phyloP scores from a whole-genome alignment of 2,888 invertebrate genomes.

The Podabrus alpinus region DNA sequence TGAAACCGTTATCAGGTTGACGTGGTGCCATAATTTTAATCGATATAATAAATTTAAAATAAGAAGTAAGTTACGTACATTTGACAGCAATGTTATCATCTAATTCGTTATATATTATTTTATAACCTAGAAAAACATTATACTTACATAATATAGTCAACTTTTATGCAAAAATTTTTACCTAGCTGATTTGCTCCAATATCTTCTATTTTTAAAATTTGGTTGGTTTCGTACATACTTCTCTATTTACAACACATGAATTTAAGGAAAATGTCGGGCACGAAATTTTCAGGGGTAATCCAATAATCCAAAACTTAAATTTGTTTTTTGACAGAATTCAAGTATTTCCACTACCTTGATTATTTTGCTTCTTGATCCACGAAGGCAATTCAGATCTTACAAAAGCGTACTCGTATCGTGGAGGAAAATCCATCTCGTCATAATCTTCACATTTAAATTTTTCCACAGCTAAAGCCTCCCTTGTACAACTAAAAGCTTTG shows the following conservation, averaged over 20 bases:
- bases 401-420: neutral
- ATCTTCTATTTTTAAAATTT: neutral
- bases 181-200: neutral
- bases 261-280: neutral
- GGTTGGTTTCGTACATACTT: neutral
- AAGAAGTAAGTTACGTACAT: conserved; percentile 1
- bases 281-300: neutral
- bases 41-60: neutral
- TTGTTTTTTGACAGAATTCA: conserved; percentile 14
- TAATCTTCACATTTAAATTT: neutral
- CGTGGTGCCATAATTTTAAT: conserved; percentile 1
- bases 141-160: neutral
- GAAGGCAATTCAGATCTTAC: conserved; percentile 1
- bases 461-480: neutral
- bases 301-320: neutral
- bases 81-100: neutral
- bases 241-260: neutral
- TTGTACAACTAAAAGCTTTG: neutral
- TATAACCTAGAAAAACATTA: neutral
- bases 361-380: conserved; percentile 6
- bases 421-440: neutral
- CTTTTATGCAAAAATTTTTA: neutral
- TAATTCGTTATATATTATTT: neutral
- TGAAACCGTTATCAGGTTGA: conserved; percentile 25
- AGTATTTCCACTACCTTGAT: conserved; percentile 7